A percentile compares a stretch with the other conserved stretches of the same genome.
These are phyloP conservation scores for Sminthurinus signatus DNA, from an alignment of 1,140 invertebrate species.

Conservation along the genomic window DNA sequence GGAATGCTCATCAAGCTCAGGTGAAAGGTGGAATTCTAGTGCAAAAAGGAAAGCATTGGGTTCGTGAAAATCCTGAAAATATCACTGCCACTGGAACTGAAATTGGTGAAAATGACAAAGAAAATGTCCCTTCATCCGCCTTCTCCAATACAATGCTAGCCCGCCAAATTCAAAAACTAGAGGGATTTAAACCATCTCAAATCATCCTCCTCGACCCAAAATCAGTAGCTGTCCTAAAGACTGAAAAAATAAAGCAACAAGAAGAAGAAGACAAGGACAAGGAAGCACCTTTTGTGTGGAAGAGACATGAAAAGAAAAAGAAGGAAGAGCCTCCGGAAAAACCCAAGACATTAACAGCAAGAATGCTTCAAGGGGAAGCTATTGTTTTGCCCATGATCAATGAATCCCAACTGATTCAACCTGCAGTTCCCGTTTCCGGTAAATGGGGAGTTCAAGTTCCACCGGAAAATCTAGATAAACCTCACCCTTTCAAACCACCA, in stretches of 20 bases:
- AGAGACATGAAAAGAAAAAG: neutral
- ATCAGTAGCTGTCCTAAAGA: too few relatives aligned
- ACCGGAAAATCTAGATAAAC: too few relatives aligned
- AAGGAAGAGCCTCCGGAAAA: neutral
- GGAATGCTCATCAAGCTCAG: neutral
- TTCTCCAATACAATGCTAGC: neutral
- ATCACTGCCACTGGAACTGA: too few relatives aligned
- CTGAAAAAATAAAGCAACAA: too few relatives aligned
- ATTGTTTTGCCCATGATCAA: too few relatives aligned
- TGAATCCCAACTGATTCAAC: neutral
- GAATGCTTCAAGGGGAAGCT: neutral
- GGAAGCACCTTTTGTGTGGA: neutral
- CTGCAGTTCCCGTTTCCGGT: neutral
- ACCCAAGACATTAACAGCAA: neutral
- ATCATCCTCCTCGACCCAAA: neutral
- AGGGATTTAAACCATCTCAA: neutral
- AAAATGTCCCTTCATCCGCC: too few relatives aligned
- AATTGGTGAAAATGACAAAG: too few relatives aligned
- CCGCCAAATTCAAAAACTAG: neutral
- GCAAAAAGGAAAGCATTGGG: neutral
- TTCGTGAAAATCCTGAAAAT: neutral
- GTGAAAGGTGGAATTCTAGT: neutral
- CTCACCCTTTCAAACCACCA: too few relatives aligned
- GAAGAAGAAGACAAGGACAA: too few relatives aligned
- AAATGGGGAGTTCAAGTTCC: neutral